These are phyloP conservation scores for Scelioninae gen. 1 DNA, from an alignment of 2,888 invertebrate species.

Conservation along the genomic window DNA sequence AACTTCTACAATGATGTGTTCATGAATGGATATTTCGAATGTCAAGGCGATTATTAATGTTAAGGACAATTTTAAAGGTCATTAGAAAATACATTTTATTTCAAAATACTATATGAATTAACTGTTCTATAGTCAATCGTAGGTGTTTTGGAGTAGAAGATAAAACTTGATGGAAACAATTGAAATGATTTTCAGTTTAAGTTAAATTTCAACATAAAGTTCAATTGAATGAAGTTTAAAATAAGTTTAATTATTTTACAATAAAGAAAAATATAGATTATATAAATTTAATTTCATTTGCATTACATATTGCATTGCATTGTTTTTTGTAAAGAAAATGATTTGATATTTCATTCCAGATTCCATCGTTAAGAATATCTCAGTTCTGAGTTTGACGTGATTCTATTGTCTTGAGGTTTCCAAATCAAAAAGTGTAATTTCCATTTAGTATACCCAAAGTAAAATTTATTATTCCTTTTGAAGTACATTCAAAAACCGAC, in stretches of 20 bases:
- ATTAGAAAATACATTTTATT: background rate
- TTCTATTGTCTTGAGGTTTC: conserved; percentile 15
- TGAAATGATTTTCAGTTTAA: no score
- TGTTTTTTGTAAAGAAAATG: no score
- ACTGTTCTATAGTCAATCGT: background rate
- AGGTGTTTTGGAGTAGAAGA: no score
- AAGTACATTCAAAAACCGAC: conserved; percentile 28
- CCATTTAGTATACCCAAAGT: conserved; percentile 25
- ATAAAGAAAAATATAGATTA: no score
- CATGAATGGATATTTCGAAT: conserved; percentile 36
- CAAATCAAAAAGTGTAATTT: conserved; percentile 28
- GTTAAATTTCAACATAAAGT: no score
- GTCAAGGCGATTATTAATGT: conserved; percentile 36
- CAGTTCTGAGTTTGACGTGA: background rate
- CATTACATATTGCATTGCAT: no score
- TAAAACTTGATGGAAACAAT: no score
- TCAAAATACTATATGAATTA: background rate
- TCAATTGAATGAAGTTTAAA: no score
- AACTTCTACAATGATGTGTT: conserved; percentile 25
- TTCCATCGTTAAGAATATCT: background rate
- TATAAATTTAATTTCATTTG: no score
- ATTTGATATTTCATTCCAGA: background rate
- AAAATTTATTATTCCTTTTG: conserved; percentile 35
- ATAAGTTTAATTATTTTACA: no score
- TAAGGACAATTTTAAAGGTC: conserved; percentile 18